A percentile compares a stretch with the other conserved stretches of the same genome.
phyloP scores from a whole-genome alignment of 2,113 vertebrate species.

The Dermatemys mawii region DNA sequence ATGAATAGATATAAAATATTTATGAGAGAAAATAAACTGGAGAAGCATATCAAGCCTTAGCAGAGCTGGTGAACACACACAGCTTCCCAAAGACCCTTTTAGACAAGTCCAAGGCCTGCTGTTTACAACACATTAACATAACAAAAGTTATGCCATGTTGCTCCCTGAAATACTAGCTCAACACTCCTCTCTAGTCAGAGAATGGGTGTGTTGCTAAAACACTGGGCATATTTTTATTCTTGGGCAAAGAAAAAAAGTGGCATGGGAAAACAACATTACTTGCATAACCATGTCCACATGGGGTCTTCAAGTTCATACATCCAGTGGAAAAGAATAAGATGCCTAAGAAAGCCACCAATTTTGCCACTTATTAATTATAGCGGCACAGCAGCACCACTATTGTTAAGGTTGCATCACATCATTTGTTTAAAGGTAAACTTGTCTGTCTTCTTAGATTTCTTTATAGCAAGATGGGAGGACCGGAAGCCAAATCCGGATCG shows the following conservation, averaged over 20 bases:
- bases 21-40: background rate
- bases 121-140: background rate
- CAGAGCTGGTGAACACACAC: background rate
- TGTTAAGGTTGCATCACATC: background rate
- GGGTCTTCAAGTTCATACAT: background rate
- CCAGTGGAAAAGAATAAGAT: background rate
- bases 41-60: background rate
- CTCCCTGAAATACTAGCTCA: background rate
- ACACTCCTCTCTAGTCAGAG: background rate
- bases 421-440: background rate
- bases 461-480: background rate
- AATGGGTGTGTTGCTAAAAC: background rate
- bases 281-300: background rate
- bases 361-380: background rate
- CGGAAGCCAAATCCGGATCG: no score
- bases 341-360: background rate
- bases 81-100: background rate
- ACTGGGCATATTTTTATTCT: background rate
- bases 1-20: slow-evolving; percentile 11
- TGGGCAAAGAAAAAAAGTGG: background rate
- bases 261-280: background rate
- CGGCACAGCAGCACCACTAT: background rate
- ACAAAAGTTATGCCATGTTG: background rate
- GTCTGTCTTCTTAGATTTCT: background rate
- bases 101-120: background rate